Percentiles rank a stretch among this genome's conserved stretches.
These are phyloP conservation scores for Chanos chanos DNA, from an alignment of 2,797 vertebrate species.

Conservation along the genomic window DNA sequence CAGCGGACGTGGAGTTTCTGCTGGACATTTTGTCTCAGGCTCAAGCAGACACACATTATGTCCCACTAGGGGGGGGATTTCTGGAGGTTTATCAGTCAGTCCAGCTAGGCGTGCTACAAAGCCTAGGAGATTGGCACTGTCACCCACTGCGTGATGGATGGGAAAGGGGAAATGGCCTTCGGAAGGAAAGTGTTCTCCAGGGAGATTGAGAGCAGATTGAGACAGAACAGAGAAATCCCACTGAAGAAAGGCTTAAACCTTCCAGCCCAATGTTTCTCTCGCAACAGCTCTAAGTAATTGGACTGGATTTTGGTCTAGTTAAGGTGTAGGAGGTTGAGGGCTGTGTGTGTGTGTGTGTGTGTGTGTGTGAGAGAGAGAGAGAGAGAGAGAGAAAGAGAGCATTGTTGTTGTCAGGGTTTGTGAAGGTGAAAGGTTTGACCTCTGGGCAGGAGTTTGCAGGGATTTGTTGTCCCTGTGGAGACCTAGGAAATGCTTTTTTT, in stretches of 20 bases:
- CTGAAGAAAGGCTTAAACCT: conserved; percentile 29
- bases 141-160: conserved; percentile 39
- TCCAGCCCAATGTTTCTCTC: conserved; percentile 17
- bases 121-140: conserved; percentile 39
- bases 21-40: conserved; percentile 20
- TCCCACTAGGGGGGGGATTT: no score
- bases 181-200: conserved; percentile 40
- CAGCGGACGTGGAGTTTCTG: conserved; percentile 13
- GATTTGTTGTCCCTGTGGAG: background rate
- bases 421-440: conserved; percentile 9
- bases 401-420: conserved; percentile 12
- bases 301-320: conserved; percentile 11
- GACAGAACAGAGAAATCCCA: conserved; percentile 34
- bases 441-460: conserved; percentile 1
- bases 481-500: background rate
- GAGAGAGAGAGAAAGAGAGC: background rate
- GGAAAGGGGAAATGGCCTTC: conserved; percentile 35
- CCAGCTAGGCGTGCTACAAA: conserved; percentile 10
- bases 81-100: conserved; percentile 17
- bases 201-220: conserved; percentile 40
- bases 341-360: background rate
- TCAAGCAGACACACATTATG: background rate
- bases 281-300: conserved; percentile 33
- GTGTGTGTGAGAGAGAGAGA: background rate
- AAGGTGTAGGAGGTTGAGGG: background rate